Evolutionary conservation across 2,888 invertebrate genomes (phyloP), one percentile per base, ranked within the genome.

Genomic region (Oasisia sp.): DNA sequence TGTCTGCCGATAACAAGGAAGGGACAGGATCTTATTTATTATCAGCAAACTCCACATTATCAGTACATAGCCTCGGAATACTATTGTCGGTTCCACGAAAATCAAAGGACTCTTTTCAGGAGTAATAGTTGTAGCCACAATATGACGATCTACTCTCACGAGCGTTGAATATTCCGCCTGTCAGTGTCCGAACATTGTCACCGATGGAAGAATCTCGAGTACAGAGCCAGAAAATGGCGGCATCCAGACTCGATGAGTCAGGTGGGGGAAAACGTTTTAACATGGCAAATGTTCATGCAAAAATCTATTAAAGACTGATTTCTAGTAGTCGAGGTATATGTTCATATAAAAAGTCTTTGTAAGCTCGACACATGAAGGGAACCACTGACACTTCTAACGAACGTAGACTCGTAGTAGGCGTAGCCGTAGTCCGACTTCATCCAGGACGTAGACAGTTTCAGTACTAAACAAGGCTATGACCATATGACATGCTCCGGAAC

Each of bases 1-100:
- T 74, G 74, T 74, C 74, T 74, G 74, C 74, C 74, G 74, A 74
- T 74, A 74, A 74, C 74, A 74, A 74, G 74, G 74, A 74, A n/a
- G n/a, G 74, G 74, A 74, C 74, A 74, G 74, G n/a, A 74, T 74
- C 74, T 74, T 74, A 74, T 74, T 74, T 74, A 74, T 74, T 74
- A 74, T 74, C 74, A 74, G 74, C 74, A 74, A 74, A 74, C 74
- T 74, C 74, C 74, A 74, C 27, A 74, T 74, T 74, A 74, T 74
- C 74, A 74, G 74, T 74, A 74, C 74, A n/a, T 74, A 74, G 27
- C n/a, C 7, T 74, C 74, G 74, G 74, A 74, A 74, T 74, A 74
- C 74, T 74, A 74, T 74, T 74, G 19, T 74, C 74, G 74, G 74
- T 74, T 27, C 27, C 74, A 19, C 74, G 74, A 74, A 74, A 14